Conservation (phyloP, 2,888 invertebrate species). For the Dynastes tityus region DNA sequence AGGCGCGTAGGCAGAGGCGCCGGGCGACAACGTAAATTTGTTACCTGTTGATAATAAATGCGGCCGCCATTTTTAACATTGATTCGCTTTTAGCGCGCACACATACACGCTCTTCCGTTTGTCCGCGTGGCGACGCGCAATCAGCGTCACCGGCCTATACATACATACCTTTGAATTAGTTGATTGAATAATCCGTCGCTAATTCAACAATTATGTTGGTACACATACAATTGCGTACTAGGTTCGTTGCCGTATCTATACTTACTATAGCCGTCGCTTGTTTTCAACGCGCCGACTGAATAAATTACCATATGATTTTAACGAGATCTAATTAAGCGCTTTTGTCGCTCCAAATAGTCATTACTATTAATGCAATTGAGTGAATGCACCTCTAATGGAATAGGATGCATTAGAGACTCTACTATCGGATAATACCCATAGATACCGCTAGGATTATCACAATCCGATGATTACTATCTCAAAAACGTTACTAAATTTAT, state of each 20-base stretch:
- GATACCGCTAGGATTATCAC: background rate
- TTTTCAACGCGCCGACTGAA: constrained; percentile 31
- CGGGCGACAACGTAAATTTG: constrained; percentile 42
- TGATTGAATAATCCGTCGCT: constrained; percentile 55
- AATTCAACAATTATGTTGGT: constrained; percentile 53
- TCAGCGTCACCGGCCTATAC: constrained; percentile 36
- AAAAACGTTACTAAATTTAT: no score
- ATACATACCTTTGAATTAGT: constrained; percentile 54
- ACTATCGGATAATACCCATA: background rate
- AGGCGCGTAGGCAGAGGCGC: constrained; percentile 18
- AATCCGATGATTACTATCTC: no score
- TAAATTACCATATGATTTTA: constrained; percentile 49
- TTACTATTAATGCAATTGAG: constrained; percentile 26
- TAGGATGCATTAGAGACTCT: background rate
- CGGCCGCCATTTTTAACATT: constrained; percentile 41
- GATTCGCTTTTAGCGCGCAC: constrained; percentile 45
- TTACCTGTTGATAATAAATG: constrained; percentile 46
- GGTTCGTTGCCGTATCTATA: background rate
- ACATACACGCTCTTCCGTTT: constrained; percentile 38
- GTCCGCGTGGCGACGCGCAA: constrained; percentile 14
- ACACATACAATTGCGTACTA: constrained; percentile 1
- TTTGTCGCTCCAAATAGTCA: constrained; percentile 31
- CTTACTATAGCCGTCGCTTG: background rate
- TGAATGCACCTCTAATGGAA: constrained; percentile 15
- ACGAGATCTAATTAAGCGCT: constrained; percentile 34